Percentiles rank a stretch among this genome's conserved stretches.
Conservation (phyloP, 2,113 vertebrate genomes). For the Candoia aspera region DNA sequence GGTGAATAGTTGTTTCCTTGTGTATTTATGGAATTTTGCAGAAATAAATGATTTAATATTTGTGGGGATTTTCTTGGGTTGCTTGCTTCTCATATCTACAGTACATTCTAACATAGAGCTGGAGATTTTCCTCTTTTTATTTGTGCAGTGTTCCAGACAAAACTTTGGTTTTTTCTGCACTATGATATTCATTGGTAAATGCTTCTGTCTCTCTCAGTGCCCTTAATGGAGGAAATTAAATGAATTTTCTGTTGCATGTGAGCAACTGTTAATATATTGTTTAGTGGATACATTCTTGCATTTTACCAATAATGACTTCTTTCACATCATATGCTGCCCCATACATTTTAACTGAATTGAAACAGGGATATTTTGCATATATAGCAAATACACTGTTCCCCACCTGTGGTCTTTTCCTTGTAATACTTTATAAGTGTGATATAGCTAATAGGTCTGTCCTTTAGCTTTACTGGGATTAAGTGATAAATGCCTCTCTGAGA, state of each 20-base stretch:
- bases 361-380: too few relatives aligned
- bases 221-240: background rate
- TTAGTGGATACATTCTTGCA: background rate
- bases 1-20: constrained; percentile 71
- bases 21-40: background rate
- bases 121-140: background rate
- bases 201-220: background rate
- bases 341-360: too few relatives aligned
- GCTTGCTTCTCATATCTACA: background rate
- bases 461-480: too few relatives aligned
- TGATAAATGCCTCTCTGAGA: too few relatives aligned
- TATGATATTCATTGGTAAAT: background rate
- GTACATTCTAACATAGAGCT: background rate
- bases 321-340: too few relatives aligned
- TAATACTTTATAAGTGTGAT: too few relatives aligned
- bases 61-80: background rate
- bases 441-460: too few relatives aligned
- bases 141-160: background rate
- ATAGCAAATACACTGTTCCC: too few relatives aligned
- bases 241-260: background rate
- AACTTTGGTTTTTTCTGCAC: background rate
- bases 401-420: too few relatives aligned
- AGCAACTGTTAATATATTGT: background rate
- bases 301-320: background rate
- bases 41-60: background rate